Evolutionary conservation across 2,888 invertebrate species (phyloP), one percentile per base, ranked within the genome.

Genomic region (Eristalis arbustorum): DNA sequence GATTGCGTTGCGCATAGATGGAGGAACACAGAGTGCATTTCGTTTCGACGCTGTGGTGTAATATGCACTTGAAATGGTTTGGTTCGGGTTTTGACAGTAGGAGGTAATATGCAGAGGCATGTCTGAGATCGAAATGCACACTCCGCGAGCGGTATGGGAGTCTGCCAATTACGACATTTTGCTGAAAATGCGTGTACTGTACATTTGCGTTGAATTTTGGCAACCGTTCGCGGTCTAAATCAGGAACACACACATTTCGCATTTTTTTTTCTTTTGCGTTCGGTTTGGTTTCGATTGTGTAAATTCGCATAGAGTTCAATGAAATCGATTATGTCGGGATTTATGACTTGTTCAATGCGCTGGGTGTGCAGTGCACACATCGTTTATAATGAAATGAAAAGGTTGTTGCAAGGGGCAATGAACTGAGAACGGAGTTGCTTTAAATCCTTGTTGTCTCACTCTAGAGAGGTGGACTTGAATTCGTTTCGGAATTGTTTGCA

Each of bases 1-100:
- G 75, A 72, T 72, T 62, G 75, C 71, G 68, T 68, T 73, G 67
- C 74, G 28, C 71, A 79, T 72, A 42, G 71, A 78, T 62, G 66
- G 56, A 69, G 49, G 49, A 49, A 64, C 63, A 79, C 59, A 49
- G 61, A n/a, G 71, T 78, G 75, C 74, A 79, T 61, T 78, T 82
- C 73, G 76, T 81, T 82, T 75, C 57, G 63, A 73, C 23, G 57
- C 49, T 71, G 59, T 79, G 78, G 83, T 83, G 83, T 79, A 78
- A 83, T 83, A 75, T 87, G 87, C 83, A 83, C 87, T 87, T 87
- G 87, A 87, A 87, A 87, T 72, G 74, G 82, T 85, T 85, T 76
- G 76, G 61, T 72, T 61, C 22, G 34, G 75, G 49, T 49, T 87
- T 78, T 83, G 78, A 75, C 87, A 79, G 87, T 83, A 87, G 83